phyloP scores from a whole-genome alignment of 2,113 vertebrate species.

The Gallinago undulata region DNA sequence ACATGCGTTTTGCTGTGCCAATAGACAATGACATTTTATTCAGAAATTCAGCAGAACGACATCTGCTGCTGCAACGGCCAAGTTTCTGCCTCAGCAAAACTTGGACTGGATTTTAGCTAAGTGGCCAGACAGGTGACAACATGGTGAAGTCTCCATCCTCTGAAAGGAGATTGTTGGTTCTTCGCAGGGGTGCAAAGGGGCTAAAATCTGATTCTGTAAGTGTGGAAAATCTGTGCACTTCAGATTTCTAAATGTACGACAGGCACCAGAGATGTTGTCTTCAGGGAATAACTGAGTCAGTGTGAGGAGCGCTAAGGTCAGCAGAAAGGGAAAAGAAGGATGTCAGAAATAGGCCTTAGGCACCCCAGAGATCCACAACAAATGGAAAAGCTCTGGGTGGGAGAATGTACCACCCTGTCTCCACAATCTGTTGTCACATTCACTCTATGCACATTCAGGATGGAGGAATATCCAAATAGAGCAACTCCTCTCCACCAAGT shows the following conservation, averaged over 20 bases:
- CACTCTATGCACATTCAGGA: not conserved
- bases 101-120: not conserved
- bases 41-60: not conserved
- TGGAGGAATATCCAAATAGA: not conserved
- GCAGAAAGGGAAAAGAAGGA: not conserved
- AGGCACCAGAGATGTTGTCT: not conserved
- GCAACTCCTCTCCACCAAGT: not conserved
- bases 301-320: not conserved
- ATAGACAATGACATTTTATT: not conserved
- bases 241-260: not conserved
- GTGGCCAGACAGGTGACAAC: not conserved
- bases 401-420: not conserved
- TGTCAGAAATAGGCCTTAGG: not conserved
- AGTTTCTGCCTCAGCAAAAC: not conserved
- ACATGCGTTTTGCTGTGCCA: constrained; percentile 12
- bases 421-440: not conserved
- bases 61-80: constrained; percentile 37
- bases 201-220: not conserved
- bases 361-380: not conserved
- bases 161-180: not conserved
- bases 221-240: not conserved
- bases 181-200: not conserved
- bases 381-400: not conserved
- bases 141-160: not conserved
- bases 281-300: not conserved